Base-by-base conservation (phyloP, 1,140 invertebrate species). In the Aleiodes sp. region DNA sequence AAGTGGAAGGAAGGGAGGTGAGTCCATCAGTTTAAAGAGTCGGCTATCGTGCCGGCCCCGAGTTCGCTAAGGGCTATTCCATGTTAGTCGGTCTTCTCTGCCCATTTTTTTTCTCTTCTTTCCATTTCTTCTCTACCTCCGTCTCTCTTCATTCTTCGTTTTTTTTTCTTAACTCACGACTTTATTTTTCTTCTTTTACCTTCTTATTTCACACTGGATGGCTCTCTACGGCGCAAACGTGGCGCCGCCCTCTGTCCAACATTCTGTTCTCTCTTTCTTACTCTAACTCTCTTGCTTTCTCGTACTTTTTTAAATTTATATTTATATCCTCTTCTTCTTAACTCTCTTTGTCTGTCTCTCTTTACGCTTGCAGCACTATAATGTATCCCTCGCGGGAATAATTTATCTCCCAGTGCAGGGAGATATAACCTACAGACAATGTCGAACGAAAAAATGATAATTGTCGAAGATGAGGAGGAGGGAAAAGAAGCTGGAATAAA, bases 11-110 rank as follows among this genome's bases (percentile, higher is more conserved):
- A 29, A 66, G 72, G 76, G 71, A 65, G 72, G 70, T 62, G 71
- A 79, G 77, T 80, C 80, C 78, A 80, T 81, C 78, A 80, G 80
- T 68, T 78, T 78, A 79, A 81, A 81, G 80, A 81, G 78, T 75
- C 28, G 79, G 80, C 84, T 86, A 85, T 85, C 84, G 81, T 80
- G 74, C 77, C 77, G 75, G 79, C 67, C 59, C 65, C 56, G 61
- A 75, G 70, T 65, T 37, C 71, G 71, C 84, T 86, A 86, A 86
- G 84, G 84, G 83, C 84, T 83, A 85, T 86, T 85, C 80, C 84
- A 85, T 85, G 84, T 85, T 86, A 84, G 78, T 78, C 78, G 77
- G 76, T 82, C 80, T 83, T 80, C 70, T 73, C 75, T 68, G 75
- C 75, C 70, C 77, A 71, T 80, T 85, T 82, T 84, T 78, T 79